phyloP scores from a whole-genome alignment of 2,888 invertebrate genomes.

The Belgica antarctica region DNA sequence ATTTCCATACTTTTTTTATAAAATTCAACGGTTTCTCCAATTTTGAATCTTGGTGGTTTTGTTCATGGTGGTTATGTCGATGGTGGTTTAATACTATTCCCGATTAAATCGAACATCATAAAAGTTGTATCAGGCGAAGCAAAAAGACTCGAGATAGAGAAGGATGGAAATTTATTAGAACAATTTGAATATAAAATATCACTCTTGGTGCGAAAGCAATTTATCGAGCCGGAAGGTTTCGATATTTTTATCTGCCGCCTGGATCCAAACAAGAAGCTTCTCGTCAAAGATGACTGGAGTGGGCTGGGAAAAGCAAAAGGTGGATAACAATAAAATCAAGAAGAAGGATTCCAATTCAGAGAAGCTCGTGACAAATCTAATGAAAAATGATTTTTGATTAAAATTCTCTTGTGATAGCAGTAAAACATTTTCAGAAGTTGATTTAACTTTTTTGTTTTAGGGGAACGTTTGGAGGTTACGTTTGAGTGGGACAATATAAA shows the following conservation, averaged over 20 bases:
- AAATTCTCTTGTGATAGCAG: not conserved
- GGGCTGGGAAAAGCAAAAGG: not conserved
- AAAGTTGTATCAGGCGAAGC: not conserved
- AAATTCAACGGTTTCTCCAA: no score
- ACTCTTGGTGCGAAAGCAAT: constrained; percentile 16
- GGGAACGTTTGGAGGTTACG: no score
- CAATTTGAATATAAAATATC: constrained; percentile 36
- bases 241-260: no score
- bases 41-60: no score
- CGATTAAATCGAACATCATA: not conserved
- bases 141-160: not conserved
- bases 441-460: not conserved
- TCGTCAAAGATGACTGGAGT: no score
- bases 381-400: constrained; percentile 9
- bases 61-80: no score
- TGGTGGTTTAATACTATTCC: not conserved
- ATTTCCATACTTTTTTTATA: no score
- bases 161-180: constrained; percentile 27
- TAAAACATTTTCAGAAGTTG: not conserved
- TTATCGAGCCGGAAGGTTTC: not conserved
- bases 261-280: not conserved
- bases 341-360: not conserved
- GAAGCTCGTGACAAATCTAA: not conserved
- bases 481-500: no score
- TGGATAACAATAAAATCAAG: no score